Percentiles rank a stretch among this genome's conserved stretches.
These are phyloP conservation scores for Pandemis corylana DNA, from an alignment of 2,888 invertebrate genomes.

Conservation along the genomic window DNA sequence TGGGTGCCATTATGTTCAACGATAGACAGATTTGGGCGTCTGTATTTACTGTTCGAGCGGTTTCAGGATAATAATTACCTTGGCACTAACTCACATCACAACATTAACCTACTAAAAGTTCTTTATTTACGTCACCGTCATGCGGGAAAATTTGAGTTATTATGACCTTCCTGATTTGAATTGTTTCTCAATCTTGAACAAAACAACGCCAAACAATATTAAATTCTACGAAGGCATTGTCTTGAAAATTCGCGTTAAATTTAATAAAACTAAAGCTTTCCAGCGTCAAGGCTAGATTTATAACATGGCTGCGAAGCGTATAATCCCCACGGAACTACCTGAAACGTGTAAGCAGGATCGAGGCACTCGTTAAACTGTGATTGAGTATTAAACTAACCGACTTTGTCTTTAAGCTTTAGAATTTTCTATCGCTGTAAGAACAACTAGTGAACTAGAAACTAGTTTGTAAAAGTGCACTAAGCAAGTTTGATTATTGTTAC, in stretches of 20 bases:
- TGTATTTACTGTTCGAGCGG: neutral
- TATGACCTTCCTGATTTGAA: neutral
- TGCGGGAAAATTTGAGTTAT: neutral
- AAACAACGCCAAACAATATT: neutral
- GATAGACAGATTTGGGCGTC: slow-evolving; percentile 7
- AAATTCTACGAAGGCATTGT: neutral
- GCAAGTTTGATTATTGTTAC: neutral
- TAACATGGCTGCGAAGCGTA: slow-evolving; percentile 30
- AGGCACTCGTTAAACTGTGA: slow-evolving; percentile 38
- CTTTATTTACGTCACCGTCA: neutral
- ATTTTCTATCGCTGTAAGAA: slow-evolving; percentile 26
- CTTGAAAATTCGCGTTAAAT: slow-evolving; percentile 31
- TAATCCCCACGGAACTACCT: slow-evolving; percentile 30
- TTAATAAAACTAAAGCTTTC: slow-evolving; percentile 39
- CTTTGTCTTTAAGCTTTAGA: slow-evolving; percentile 25
- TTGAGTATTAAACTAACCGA: slow-evolving; percentile 31
- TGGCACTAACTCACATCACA: neutral
- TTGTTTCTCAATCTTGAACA: neutral
- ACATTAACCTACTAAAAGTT: neutral
- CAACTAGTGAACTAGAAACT: slow-evolving; percentile 8
- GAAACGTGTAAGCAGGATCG: slow-evolving; percentile 27
- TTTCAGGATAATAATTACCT: neutral
- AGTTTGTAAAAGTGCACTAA: neutral
- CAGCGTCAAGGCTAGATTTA: slow-evolving; percentile 28
- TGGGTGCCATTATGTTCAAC: neutral